phyloP scores from a whole-genome alignment of 2,888 invertebrate genomes.

The Hecatera dysodea region DNA sequence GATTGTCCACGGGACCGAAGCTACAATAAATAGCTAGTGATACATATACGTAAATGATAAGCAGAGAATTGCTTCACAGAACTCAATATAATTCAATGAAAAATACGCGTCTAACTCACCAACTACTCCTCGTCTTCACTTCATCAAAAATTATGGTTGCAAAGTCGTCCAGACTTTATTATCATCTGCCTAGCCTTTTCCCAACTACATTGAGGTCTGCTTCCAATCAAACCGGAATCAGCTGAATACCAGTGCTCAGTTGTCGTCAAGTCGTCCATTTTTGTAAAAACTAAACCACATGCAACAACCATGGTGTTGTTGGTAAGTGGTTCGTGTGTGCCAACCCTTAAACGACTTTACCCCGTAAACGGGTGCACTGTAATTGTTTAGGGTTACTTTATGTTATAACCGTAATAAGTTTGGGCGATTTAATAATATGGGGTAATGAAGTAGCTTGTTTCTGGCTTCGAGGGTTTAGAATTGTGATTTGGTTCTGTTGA shows the following conservation, averaged over 20 bases:
- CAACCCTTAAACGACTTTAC: constrained; percentile 77
- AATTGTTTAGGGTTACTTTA: constrained; percentile 88
- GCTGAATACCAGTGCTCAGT: no score
- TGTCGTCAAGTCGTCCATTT: not conserved
- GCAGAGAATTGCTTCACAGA: not conserved
- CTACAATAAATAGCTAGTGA: no score
- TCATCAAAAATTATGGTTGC: no score
- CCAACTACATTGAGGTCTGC: no score
- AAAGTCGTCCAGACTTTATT: no score
- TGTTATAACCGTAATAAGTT: constrained; percentile 74
- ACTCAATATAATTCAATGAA: no score
- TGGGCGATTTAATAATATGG: constrained; percentile 74
- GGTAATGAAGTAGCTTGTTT: constrained; percentile 62
- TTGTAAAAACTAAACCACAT: not conserved
- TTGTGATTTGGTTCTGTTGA: constrained; percentile 23
- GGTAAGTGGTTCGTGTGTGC: constrained; percentile 11
- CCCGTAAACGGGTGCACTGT: constrained; percentile 76
- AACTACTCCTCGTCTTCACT: no score
- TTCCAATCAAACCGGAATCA: no score
- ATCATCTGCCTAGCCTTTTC: no score
- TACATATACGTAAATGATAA: no score
- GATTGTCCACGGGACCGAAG: no score
- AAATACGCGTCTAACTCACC: no score
- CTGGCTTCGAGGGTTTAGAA: constrained; percentile 19
- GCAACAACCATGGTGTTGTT: not conserved